Percentiles rank a stretch among this genome's conserved stretches.
Evolutionary conservation across 1,140 invertebrate genomes (phyloP).

Genomic region (Prorops nasuta): DNA sequence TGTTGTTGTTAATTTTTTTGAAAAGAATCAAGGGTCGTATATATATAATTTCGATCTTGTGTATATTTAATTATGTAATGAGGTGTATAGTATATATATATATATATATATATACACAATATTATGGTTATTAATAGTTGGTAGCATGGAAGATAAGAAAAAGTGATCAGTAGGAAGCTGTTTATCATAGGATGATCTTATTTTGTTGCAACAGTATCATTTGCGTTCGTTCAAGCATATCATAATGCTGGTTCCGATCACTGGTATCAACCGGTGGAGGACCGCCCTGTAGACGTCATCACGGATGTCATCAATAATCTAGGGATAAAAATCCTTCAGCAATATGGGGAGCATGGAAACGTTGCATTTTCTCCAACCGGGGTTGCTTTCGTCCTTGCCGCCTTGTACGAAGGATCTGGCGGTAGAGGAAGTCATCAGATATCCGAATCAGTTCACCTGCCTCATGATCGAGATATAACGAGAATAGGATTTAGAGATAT

Average conservation of each 20-base stretch:
- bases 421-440: conserved; percentile 70
- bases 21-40: too few relatives aligned
- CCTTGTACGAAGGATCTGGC: conserved; percentile 73
- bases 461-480: conserved; percentile 67
- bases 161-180: too few relatives aligned
- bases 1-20: too few relatives aligned
- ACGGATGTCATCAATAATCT: conserved; percentile 75
- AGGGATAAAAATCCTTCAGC: conserved; percentile 65
- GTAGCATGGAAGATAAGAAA: too few relatives aligned
- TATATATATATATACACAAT: too few relatives aligned
- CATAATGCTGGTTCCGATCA: conserved; percentile 25
- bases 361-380: conserved; percentile 83
- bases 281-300: conserved; percentile 67
- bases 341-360: conserved; percentile 66
- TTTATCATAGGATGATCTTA: too few relatives aligned
- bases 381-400: conserved; percentile 71
- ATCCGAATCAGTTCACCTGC: conserved; percentile 64
- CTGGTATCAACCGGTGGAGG: conserved; percentile 30
- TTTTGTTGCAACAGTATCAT: conserved; percentile 20
- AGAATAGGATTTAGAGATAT: conserved; percentile 78
- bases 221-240: conserved; percentile 19
- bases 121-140: too few relatives aligned
- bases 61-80: too few relatives aligned
- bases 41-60: too few relatives aligned
- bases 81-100: too few relatives aligned